Evolutionary conservation across 2,797 vertebrate species (phyloP).

Genomic region (Eutrigla gurnardus): DNA sequence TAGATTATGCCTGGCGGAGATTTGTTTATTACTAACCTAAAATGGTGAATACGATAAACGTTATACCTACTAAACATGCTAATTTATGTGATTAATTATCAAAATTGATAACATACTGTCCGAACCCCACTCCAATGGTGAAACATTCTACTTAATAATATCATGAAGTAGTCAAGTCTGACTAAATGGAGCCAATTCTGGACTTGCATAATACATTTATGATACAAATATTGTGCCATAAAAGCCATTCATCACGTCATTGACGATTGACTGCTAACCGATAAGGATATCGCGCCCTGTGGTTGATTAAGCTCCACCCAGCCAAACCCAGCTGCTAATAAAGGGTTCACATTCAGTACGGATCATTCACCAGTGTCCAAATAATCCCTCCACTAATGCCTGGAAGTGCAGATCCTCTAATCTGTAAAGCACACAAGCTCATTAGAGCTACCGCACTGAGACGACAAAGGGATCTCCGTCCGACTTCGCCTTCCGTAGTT

Average conservation of each 20-base stretch:
- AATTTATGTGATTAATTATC: neutral
- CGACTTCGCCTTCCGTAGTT: conserved; percentile 11
- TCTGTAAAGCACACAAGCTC: conserved; percentile 56
- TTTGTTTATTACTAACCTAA: neutral
- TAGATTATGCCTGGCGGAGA: neutral
- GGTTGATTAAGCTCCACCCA: conserved; percentile 21
- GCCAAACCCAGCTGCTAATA: conserved; percentile 39
- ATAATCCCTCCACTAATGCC: conserved; percentile 48
- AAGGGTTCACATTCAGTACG: conserved; percentile 33
- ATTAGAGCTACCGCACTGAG: conserved; percentile 50
- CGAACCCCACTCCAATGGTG: neutral
- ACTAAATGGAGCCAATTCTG: neutral
- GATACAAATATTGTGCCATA: neutral
- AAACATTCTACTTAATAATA: neutral
- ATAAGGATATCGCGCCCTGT: conserved; percentile 11
- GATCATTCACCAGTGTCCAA: conserved; percentile 35
- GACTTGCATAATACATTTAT: neutral
- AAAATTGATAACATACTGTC: neutral
- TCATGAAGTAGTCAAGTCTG: neutral
- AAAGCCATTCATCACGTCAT: conserved; percentile 8
- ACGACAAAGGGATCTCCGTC: conserved; percentile 36
- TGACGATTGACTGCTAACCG: conserved; percentile 20
- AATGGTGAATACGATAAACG: too few species aligned
- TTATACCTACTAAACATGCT: too few species aligned
- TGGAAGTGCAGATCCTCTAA: conserved; percentile 46